Evolutionary conservation across 2,113 vertebrate genomes (phyloP).

Genomic region (Dissostichus mawsoni): DNA sequence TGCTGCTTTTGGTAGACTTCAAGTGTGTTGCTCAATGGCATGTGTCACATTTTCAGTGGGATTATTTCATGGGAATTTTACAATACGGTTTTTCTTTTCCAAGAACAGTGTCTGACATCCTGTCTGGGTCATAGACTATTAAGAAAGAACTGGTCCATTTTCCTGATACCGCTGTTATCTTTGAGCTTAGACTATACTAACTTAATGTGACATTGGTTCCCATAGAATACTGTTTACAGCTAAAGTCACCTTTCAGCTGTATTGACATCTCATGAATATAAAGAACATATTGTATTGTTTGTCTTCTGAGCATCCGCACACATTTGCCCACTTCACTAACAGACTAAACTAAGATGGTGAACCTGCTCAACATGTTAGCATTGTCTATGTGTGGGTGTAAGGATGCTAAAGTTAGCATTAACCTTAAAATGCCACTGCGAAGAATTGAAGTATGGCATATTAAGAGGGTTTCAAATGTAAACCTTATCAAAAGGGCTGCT

Average conservation of each 20-base stretch:
- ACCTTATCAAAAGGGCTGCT: not conserved
- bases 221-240: conserved; percentile 46
- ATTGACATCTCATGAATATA: conserved; percentile 43
- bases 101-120: conserved; percentile 62
- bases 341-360: conserved; percentile 3
- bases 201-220: conserved; percentile 71
- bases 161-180: conserved; percentile 62
- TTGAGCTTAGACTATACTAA: conserved; percentile 76
- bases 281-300: conserved; percentile 50
- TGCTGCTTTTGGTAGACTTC: conserved; percentile 12
- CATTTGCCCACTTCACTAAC: not conserved
- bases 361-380: conserved; percentile 1
- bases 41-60: conserved; percentile 20
- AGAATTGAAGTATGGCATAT: not conserved
- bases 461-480: conserved; percentile 1
- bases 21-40: conserved; percentile 57
- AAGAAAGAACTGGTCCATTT: conserved; percentile 50
- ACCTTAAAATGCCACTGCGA: not conserved
- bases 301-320: not conserved
- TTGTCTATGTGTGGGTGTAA: not conserved
- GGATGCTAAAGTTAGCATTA: not conserved
- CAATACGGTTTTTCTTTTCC: conserved; percentile 30
- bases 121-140: conserved; percentile 69
- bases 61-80: conserved; percentile 63
- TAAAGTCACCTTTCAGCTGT: conserved; percentile 15